These are phyloP conservation scores for Loxodonta africana DNA, from an alignment of 2,113 vertebrate genomes.

Conservation along the genomic window DNA sequence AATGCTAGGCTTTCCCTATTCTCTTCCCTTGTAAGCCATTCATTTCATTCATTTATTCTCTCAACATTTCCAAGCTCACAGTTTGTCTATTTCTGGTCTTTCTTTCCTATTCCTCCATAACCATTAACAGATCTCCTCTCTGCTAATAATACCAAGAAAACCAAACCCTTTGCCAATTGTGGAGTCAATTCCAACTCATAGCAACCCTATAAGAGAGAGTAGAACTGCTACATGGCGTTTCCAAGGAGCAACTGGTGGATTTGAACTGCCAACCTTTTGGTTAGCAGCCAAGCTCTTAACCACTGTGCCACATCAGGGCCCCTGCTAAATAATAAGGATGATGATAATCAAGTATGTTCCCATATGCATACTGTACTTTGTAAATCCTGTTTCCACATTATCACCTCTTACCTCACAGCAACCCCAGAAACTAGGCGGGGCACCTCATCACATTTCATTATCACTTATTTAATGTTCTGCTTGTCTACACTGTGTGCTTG, in stretches of 20 bases:
- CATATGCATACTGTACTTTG: not conserved
- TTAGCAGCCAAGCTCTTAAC: no score
- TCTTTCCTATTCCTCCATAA: not conserved
- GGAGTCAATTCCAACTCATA: no score
- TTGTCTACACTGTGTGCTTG: not conserved
- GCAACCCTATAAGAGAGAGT: no score
- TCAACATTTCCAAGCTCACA: not conserved
- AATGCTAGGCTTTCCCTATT: not conserved
- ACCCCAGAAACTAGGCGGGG: no score
- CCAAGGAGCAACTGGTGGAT: no score
- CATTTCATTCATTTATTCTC: not conserved
- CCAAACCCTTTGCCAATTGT: no score
- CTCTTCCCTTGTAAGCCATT: not conserved
- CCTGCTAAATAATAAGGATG: not conserved
- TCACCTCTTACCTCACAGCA: not conserved
- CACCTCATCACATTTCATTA: not conserved
- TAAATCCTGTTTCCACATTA: not conserved
- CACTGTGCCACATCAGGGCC: no score
- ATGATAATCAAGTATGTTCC: not conserved
- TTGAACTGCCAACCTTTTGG: no score
- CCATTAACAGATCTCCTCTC: not conserved
- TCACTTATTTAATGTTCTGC: not conserved
- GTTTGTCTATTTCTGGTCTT: not conserved
- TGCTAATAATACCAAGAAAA: not conserved
- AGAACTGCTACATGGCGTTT: no score